These are phyloP conservation scores for Hemitrygon akajei DNA, from an alignment of 2,797 vertebrate genomes.

Conservation along the genomic window DNA sequence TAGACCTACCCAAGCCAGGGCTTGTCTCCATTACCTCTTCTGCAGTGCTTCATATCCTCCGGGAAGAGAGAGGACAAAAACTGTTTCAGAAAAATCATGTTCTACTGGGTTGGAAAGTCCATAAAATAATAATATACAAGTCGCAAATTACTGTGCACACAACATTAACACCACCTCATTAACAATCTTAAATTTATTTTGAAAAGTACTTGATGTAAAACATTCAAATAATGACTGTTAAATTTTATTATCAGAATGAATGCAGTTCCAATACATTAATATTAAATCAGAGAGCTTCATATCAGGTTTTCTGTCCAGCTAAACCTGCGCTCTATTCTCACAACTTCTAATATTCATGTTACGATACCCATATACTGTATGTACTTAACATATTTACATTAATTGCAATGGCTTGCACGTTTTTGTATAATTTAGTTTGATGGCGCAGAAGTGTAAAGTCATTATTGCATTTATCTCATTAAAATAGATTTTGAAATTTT, in stretches of 20 bases:
- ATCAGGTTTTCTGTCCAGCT: neutral
- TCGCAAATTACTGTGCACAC: neutral
- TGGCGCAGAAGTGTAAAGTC: neutral
- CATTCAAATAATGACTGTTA: conserved; percentile 23
- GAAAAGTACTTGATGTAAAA: conserved; percentile 18
- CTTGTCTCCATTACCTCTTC: neutral
- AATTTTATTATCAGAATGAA: conserved; percentile 17
- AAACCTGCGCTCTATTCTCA: neutral
- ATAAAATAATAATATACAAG: conserved; percentile 20
- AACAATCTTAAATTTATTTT: neutral
- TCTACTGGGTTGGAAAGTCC: neutral
- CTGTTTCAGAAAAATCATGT: neutral
- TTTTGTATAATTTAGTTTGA: neutral
- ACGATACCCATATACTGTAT: neutral
- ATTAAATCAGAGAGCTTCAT: neutral
- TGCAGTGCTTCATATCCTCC: neutral
- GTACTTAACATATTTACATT: neutral
- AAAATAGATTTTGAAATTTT: neutral
- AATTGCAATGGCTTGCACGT: neutral
- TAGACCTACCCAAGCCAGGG: neutral
- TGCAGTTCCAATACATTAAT: conserved; percentile 9
- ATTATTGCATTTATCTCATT: neutral
- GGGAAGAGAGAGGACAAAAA: no score
- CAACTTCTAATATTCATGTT: neutral
- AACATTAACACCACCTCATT: neutral